Base-by-base conservation (phyloP, 2,113 vertebrate species). In the Sebastes schlegelii region DNA sequence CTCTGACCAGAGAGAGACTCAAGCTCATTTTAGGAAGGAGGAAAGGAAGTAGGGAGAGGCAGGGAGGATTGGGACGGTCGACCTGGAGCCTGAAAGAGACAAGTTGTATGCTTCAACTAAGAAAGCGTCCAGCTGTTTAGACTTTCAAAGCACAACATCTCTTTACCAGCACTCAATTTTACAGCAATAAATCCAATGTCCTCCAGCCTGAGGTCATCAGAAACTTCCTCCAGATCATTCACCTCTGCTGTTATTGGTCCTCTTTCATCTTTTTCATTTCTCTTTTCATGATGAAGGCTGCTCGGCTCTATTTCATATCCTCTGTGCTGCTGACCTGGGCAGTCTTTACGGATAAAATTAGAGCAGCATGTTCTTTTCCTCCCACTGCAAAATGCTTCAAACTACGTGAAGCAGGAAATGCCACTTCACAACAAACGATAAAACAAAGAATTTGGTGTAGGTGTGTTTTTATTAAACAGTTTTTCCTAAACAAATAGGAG, bases 1-100 rank as follows among this genome's bases (percentile, higher is more conserved):
- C 96, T 98, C 85, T 98, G 94, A 97, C 83, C 65, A 52, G 74
- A 49, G 16, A 74, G 49, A 72, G 26, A 82, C 86, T 80, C 58
- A 0, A 43, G 40, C 48, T 48, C 21, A 55, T 76, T 69, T 34
- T 65, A 65, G 40, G 57, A 77, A 58, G 57, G 21, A 13, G 21
- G 43, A 79, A 48, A 43, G 74, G 74, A 55, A 70, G 16, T 12
- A 2, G 52, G 26, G 52, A 62, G 78, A 21, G 52, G 9, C 45
- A 74, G 46, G 13, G 45, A 67, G 42, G 67, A n/a, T 13, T 5
- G 26, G 6, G 42, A n/a, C n/a, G 23, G 46, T 65, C 6, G 5
- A 77, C 46, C 46, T 48, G 17, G 7, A 68, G 12, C 64, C 57
- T 63, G 45, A 70, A 67, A 67, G 46, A 79, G 23, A 79, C 23